These are phyloP conservation scores for Xylocopa sonorina DNA, from an alignment of 1,140 invertebrate species.

Conservation along the genomic window DNA sequence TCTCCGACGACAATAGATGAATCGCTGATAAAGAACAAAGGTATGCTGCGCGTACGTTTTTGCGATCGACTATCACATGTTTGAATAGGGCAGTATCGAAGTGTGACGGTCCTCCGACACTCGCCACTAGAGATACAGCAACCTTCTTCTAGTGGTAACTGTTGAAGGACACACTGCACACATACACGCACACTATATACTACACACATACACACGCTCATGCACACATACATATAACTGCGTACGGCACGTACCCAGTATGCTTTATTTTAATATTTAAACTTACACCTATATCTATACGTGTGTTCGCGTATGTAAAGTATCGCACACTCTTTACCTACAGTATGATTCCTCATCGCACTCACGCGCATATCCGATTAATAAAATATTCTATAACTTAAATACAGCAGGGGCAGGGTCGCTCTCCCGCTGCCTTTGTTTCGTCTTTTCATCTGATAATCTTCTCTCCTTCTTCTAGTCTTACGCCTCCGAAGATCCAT, in stretches of 20 bases:
- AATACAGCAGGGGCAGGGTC: slow-evolving; percentile 33
- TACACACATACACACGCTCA: neutral
- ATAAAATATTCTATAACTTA: slow-evolving; percentile 64
- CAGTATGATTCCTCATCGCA: neutral
- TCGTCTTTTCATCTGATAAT: neutral
- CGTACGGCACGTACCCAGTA: slow-evolving; percentile 16
- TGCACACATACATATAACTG: neutral
- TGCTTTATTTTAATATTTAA: slow-evolving; percentile 6
- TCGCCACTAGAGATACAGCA: too few relatives aligned
- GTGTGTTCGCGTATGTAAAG: slow-evolving; percentile 13
- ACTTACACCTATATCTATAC: slow-evolving; percentile 8
- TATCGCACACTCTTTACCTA: neutral
- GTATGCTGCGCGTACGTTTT: slow-evolving; percentile 64
- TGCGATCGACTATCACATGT: slow-evolving; percentile 75
- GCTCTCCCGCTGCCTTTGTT: slow-evolving; percentile 26
- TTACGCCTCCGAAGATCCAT: neutral
- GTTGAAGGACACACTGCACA: too few relatives aligned
- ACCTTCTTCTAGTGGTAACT: too few relatives aligned
- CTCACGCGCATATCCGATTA: slow-evolving; percentile 29
- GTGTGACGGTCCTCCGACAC: neutral
- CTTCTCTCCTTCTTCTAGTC: neutral
- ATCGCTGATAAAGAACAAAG: slow-evolving; percentile 69
- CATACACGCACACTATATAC: neutral
- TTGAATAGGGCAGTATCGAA: slow-evolving; percentile 37
- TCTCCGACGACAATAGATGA: slow-evolving; percentile 66